Base-by-base conservation (phyloP, 2,113 vertebrate genomes). In the Gopherus evgoodei region DNA sequence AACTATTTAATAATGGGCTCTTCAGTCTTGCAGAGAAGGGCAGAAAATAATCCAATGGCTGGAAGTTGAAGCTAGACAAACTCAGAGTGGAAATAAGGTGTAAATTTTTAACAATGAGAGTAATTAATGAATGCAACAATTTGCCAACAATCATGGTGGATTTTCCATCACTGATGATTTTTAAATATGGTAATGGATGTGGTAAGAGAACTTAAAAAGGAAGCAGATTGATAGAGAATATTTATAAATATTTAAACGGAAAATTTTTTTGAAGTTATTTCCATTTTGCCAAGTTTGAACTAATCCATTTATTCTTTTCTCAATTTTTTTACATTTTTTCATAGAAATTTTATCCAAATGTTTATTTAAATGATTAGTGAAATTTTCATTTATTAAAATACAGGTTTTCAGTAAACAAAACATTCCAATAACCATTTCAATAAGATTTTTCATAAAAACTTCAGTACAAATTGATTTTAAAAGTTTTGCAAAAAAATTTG, bases 321-420 rank as follows among this genome's bases (percentile, higher is more conserved):
- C 84, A 81, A 14, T 83, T 50, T 38, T 80, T 80, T 31, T 17
- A 35, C 31, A 35, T 65, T 83, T 93, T 90, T 42, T 42, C 69
- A 19, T 62, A 50, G 3, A 53, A 44, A 17, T 54, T 87, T 95
- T 85, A 54, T 25, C 31, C 54, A 75, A 96, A 54, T 52, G 42
- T 81, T 29, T n/a, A 88, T 54, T 85, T 81, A 92, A 94, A 83
- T 31, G 19, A 72, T 53, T 88, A 53, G 81, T 90, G 57, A 93
- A 65, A 87, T 75, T 95, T 84, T 85, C 86, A 80, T 54, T 76
- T 87, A 11, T 93, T 94, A 89, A 96, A 90, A 93, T 83, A 4
- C 38, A 75, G 90, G 87, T 87, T 92, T 97, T 93, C 89, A 44
- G 16, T 49, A 91, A 56, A 82, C n/a, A 93, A 97, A 89, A 91